Evolutionary conservation across 2,113 vertebrate genomes (phyloP).

Genomic region (Hylia prasina): DNA sequence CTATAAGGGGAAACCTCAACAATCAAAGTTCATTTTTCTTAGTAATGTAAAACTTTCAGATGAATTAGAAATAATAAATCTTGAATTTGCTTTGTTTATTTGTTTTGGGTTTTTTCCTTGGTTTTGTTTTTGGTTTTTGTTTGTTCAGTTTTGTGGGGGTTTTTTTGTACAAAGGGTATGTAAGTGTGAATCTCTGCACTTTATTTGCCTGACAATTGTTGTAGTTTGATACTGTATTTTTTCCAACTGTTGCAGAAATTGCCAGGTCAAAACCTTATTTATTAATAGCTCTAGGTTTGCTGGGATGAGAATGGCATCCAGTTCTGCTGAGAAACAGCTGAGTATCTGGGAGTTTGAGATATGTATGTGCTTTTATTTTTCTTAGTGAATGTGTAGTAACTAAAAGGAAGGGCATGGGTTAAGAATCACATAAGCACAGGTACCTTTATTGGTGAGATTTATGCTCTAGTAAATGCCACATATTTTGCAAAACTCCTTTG

Average conservation of each 20-base stretch:
- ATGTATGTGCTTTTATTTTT: not conserved
- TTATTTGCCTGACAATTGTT: not conserved
- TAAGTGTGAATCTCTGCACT: not conserved
- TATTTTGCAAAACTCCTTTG: not conserved
- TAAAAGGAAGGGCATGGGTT: not conserved
- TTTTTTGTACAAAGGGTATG: not conserved
- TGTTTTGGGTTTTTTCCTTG: fast-evolving
- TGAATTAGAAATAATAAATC: not conserved
- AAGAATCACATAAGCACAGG: not conserved
- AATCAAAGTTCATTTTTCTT: not conserved
- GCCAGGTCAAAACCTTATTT: not conserved
- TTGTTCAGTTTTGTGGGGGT: not conserved
- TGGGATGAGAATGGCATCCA: not conserved
- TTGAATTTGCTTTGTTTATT: not conserved
- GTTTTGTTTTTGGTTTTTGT: not conserved
- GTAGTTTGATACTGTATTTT: not conserved
- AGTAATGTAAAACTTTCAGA: not conserved
- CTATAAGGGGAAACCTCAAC: not conserved
- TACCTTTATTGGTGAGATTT: not conserved
- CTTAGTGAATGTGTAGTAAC: not conserved
- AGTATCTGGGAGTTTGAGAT: not conserved
- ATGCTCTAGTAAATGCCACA: not conserved
- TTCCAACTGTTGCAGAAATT: not conserved
- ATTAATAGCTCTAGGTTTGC: constrained; percentile 7
- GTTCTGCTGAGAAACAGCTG: not conserved